A percentile compares a stretch with the other conserved stretches of the same genome.
Evolutionary conservation across 2,797 vertebrate genomes (phyloP).

Genomic region (Nannoperca australis): DNA sequence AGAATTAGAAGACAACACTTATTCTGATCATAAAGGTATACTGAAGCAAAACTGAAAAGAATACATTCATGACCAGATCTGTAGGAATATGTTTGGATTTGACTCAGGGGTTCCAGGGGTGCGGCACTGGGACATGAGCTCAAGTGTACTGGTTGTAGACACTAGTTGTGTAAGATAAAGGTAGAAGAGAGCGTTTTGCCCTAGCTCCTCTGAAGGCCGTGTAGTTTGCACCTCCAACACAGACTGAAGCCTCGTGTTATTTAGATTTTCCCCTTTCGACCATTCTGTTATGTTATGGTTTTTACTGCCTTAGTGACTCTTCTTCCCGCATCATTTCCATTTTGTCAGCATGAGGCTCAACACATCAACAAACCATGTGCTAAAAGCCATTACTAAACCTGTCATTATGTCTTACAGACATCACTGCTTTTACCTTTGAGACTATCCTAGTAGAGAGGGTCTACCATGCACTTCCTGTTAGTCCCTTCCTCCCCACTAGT

Average conservation of each 20-base stretch:
- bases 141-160: constrained; percentile 1
- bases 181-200: neutral
- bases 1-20: no score
- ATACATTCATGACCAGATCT: neutral
- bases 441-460: neutral
- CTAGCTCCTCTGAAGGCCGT: no score
- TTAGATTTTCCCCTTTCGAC: neutral
- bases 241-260: neutral
- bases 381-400: constrained; percentile 23
- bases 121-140: constrained; percentile 9
- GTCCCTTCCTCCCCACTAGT: neutral
- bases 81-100: neutral
- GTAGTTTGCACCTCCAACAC: neutral
- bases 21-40: no score
- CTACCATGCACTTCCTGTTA: no score
- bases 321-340: constrained; percentile 5
- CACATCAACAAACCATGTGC: neutral
- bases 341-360: neutral
- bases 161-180: neutral
- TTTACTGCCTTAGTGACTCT: neutral
- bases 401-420: constrained; percentile 9
- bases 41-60: no score
- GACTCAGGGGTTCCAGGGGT: constrained; percentile 5
- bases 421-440: neutral
- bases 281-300: neutral